A percentile compares a stretch with the other conserved stretches of the same genome.
These are phyloP conservation scores for Scaptomyza reducta DNA, from an alignment of 2,888 invertebrate genomes.

Conservation along the genomic window DNA sequence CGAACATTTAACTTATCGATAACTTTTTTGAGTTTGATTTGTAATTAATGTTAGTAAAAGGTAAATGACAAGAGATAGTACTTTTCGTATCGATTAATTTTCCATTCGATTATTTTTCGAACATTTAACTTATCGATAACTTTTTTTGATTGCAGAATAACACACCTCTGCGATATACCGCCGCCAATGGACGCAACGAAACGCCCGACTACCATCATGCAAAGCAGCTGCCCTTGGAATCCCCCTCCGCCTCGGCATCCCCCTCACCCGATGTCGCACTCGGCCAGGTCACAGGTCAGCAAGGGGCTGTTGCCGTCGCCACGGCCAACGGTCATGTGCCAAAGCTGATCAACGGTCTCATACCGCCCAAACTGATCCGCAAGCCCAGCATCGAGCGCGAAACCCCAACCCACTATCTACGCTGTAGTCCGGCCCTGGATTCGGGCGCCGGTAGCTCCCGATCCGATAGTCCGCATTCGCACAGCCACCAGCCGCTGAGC, in stretches of 20 bases:
- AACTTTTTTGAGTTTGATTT: too few species aligned
- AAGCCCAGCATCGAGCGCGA: constrained; percentile 96
- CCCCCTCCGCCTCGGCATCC: constrained; percentile 77
- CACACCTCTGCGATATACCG: constrained; percentile 81
- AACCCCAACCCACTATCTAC: constrained; percentile 88
- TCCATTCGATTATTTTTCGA: neutral
- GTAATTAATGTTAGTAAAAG: too few species aligned
- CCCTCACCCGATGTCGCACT: constrained; percentile 77
- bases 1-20: too few species aligned
- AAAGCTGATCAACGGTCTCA: constrained; percentile 85
- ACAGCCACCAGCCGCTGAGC: constrained; percentile 89
- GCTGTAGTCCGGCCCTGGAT: constrained; percentile 94
- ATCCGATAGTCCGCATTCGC: constrained; percentile 94
- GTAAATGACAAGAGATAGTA: neutral
- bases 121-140: too few species aligned
- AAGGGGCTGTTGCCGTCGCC: constrained; percentile 52
- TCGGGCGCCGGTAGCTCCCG: constrained; percentile 95
- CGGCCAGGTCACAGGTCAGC: neutral
- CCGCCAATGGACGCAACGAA: constrained; percentile 82
- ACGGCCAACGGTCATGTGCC: constrained; percentile 83
- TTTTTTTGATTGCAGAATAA: constrained; percentile 76
- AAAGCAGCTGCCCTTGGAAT: constrained; percentile 82
- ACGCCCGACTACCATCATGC: constrained; percentile 82
- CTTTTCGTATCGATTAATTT: neutral
- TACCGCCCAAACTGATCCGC: constrained; percentile 90